These are phyloP conservation scores for Indicator indicator DNA, from an alignment of 2,113 vertebrate species.

Conservation along the genomic window DNA sequence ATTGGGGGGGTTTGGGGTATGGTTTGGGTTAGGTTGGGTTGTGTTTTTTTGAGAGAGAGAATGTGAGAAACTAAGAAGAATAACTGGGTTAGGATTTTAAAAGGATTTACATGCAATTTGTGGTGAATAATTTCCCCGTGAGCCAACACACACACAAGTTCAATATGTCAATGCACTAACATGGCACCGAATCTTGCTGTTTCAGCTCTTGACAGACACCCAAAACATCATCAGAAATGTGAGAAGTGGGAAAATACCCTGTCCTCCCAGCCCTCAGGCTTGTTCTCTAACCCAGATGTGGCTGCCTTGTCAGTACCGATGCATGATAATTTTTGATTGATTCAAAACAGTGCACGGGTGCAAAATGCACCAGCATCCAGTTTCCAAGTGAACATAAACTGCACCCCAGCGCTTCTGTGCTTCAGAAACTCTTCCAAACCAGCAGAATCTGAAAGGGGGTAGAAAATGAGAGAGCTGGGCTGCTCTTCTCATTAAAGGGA, in stretches of 20 bases:
- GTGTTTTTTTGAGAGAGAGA: background rate
- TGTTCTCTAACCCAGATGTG: background rate
- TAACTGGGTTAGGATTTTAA: background rate
- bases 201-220: background rate
- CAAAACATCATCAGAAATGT: background rate
- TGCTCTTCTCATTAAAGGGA: background rate
- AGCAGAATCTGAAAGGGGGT: background rate
- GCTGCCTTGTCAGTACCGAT: background rate
- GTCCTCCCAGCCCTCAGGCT: background rate
- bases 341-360: background rate
- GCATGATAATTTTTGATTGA: background rate
- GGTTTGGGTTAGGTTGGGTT: background rate
- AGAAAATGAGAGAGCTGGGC: fast-evolving
- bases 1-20: background rate
- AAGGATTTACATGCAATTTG: background rate
- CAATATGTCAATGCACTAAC: background rate
- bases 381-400: background rate
- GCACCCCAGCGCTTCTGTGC: background rate
- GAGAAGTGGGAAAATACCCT: background rate
- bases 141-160: background rate
- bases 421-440: background rate
- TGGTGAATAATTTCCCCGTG: background rate
- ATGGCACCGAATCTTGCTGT: background rate
- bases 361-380: fast-evolving
- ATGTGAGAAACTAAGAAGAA: background rate